Conservation (phyloP, 30 jellyfish, hydroid and myxozoan species). For the Aurelia sp. region DNA sequence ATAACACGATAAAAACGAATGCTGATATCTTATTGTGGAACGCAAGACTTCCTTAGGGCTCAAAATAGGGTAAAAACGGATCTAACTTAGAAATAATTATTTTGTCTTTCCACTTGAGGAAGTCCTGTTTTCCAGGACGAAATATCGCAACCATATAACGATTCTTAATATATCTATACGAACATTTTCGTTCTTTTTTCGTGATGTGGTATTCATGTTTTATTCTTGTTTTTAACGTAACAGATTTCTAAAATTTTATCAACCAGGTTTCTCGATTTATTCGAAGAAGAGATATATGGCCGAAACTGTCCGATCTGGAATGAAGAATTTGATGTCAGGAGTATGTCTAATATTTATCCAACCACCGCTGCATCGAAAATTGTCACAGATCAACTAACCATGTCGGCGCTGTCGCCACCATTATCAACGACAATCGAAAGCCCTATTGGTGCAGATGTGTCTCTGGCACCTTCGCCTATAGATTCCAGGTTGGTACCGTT, state of each 20-base stretch:
- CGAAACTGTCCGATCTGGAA: slow-evolving; percentile 88
- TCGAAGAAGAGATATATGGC: slow-evolving; percentile 91
- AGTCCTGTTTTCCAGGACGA: too few relatives aligned
- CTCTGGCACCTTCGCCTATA: slow-evolving; percentile 48
- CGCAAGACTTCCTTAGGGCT: too few relatives aligned
- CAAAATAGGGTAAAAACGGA: too few relatives aligned
- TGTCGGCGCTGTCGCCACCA: slow-evolving; percentile 50
- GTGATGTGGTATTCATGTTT: too few relatives aligned
- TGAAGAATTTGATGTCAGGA: slow-evolving; percentile 66
- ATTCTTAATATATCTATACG: too few relatives aligned
- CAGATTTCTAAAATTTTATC: not conserved
- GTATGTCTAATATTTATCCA: slow-evolving; percentile 15
- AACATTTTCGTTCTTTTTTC: too few relatives aligned
- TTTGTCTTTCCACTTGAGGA: too few relatives aligned
- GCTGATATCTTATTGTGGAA: too few relatives aligned
- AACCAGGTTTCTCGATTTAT: slow-evolving; percentile 77
- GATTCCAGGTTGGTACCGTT: slow-evolving; percentile 22
- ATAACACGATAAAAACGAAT: too few relatives aligned
- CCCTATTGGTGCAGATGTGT: slow-evolving; percentile 33
- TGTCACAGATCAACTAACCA: slow-evolving; percentile 17
- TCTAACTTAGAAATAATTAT: too few relatives aligned
- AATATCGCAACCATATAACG: too few relatives aligned
- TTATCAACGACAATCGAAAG: slow-evolving; percentile 37
- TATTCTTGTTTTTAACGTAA: not conserved
- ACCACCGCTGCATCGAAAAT: slow-evolving; percentile 30